Conservation (phyloP, 2,113 vertebrate genomes). For the Dicerorhinus sumatrensis region DNA sequence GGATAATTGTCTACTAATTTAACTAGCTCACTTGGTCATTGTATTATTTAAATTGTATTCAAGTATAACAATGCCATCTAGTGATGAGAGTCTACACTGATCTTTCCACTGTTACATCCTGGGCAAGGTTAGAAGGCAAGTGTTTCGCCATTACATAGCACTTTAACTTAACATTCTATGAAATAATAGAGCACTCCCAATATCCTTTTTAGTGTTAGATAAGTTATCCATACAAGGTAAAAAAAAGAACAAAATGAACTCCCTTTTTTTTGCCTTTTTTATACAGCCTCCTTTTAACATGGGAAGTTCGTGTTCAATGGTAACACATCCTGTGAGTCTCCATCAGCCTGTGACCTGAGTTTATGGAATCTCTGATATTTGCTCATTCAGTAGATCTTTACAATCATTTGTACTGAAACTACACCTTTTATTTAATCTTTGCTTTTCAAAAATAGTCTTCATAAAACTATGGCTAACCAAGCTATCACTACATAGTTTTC, state of each 20-base stretch:
- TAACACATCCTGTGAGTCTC: conserved; percentile 48
- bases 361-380: conserved; percentile 60
- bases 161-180: conserved; percentile 64
- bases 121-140: neutral
- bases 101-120: neutral
- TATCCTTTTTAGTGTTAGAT: conserved; percentile 44
- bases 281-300: conserved; percentile 24
- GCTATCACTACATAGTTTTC: neutral
- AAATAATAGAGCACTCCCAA: conserved; percentile 50
- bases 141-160: conserved; percentile 2
- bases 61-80: conserved; percentile 91
- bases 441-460: conserved; percentile 51
- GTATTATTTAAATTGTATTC: conserved; percentile 78
- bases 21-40: conserved; percentile 84
- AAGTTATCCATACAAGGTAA: conserved; percentile 35
- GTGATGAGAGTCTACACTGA: conserved; percentile 77
- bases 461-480: conserved; percentile 35
- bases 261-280: neutral
- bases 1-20: conserved; percentile 89
- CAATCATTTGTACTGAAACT: conserved; percentile 34
- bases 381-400: conserved; percentile 69
- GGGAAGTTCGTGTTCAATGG: neutral
- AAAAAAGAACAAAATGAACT: neutral
- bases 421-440: conserved; percentile 61
- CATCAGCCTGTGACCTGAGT: conserved; percentile 28